These are phyloP conservation scores for Aradus depressus DNA, from an alignment of 2,888 invertebrate species.

Conservation along the genomic window DNA sequence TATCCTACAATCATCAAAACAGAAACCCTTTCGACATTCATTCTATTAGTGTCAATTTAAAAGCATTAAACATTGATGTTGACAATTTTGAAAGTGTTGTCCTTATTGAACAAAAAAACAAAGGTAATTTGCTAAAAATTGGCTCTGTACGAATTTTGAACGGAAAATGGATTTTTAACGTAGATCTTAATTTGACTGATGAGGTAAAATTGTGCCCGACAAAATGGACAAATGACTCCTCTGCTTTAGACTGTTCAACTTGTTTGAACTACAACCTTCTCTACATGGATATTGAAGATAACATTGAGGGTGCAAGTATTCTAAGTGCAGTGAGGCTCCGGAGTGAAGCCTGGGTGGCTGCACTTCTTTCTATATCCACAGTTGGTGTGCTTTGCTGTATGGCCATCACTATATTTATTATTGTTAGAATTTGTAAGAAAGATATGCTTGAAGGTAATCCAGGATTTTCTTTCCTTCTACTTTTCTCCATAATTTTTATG, in stretches of 20 bases:
- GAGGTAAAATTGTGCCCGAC: slow-evolving; percentile 17
- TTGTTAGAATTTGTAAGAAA: slow-evolving; percentile 50
- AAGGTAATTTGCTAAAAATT: slow-evolving; percentile 11
- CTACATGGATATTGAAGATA: slow-evolving; percentile 12
- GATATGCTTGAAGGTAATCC: slow-evolving; percentile 60
- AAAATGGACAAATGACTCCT: slow-evolving; percentile 21
- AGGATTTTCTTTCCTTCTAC: slow-evolving; percentile 38
- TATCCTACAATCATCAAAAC: not conserved
- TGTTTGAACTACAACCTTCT: slow-evolving; percentile 25
- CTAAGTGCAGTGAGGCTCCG: too few relatives aligned
- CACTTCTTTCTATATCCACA: slow-evolving; percentile 52
- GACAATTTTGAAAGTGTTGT: slow-evolving; percentile 23
- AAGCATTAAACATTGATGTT: slow-evolving; percentile 14
- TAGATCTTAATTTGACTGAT: slow-evolving; percentile 14
- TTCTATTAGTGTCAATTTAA: slow-evolving; percentile 11
- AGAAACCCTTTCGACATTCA: slow-evolving; percentile 6
- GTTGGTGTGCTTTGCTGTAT: slow-evolving; percentile 53
- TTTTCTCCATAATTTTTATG: slow-evolving; percentile 38
- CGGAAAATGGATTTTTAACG: slow-evolving; percentile 12
- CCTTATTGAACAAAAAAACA: slow-evolving; percentile 18
- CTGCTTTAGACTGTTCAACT: slow-evolving; percentile 25
- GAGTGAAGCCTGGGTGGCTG: slow-evolving; percentile 46
- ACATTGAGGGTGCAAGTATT: not conserved
- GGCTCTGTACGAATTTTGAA: slow-evolving; percentile 19
- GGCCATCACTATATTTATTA: slow-evolving; percentile 52